Evolutionary conservation across 2,888 invertebrate genomes (phyloP).

Genomic region (Malachius bipustulatus): DNA sequence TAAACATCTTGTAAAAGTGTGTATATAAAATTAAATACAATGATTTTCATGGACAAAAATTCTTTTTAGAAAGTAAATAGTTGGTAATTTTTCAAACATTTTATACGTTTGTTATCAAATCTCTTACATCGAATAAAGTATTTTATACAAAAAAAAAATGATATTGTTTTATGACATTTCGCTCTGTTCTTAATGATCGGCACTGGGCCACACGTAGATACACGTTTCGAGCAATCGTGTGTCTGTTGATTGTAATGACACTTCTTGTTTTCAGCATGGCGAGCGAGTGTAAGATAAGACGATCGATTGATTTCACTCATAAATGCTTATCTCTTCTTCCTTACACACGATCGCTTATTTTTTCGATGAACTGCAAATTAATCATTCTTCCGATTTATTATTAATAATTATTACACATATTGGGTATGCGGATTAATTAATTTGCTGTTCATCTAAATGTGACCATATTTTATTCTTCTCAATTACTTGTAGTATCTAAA

Average conservation of each 20-base stretch:
- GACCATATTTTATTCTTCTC: conserved; percentile 1
- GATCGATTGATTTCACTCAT: not conserved
- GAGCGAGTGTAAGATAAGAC: conserved; percentile 22
- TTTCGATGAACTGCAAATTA: no score
- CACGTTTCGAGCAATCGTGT: conserved; percentile 39
- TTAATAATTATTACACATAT: no score
- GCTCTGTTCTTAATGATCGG: conserved; percentile 36
- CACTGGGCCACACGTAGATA: conserved; percentile 34
- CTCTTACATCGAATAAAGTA: conserved; percentile 13
- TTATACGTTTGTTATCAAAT: conserved; percentile 7
- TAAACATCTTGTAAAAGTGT: no score
- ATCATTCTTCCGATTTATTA: no score
- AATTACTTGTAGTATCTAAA: conserved; percentile 41
- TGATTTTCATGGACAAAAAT: conserved; percentile 12
- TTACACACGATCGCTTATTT: conserved; percentile 2
- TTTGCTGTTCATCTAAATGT: no score
- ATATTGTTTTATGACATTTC: conserved; percentile 16
- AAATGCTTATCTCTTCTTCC: no score
- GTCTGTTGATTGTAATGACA: conserved; percentile 35
- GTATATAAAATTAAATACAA: no score
- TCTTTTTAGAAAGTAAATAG: conserved; percentile 13
- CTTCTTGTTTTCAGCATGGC: conserved; percentile 27
- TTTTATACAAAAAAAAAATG: conserved; percentile 8
- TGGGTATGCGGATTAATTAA: no score
- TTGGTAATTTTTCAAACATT: conserved; percentile 11